phyloP scores from a whole-genome alignment of 2,797 vertebrate species.

The Australoheros facetus region DNA sequence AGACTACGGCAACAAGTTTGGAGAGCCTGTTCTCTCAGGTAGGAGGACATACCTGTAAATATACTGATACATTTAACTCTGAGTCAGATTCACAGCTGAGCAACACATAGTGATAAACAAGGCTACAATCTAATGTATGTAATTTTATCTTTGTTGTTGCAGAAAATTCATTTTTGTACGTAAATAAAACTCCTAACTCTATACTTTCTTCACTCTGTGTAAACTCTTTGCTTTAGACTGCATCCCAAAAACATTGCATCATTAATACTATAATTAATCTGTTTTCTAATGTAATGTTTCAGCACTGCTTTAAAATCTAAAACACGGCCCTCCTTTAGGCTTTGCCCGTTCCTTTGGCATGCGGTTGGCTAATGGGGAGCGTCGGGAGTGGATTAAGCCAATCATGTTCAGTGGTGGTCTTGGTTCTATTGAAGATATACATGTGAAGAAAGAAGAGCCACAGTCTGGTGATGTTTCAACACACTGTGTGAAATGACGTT shows the following conservation, averaged over 20 bases:
- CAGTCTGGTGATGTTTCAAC: constrained; percentile 76
- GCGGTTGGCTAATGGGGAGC: constrained; percentile 81
- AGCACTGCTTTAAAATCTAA: neutral
- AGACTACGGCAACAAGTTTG: constrained; percentile 96
- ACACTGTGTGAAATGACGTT: neutral
- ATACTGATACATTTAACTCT: neutral
- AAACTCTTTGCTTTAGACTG: neutral
- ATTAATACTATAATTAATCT: neutral
- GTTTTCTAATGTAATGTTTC: neutral
- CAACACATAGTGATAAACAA: neutral
- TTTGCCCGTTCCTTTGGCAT: constrained; percentile 93
- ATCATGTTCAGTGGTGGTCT: constrained; percentile 96
- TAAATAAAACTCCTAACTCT: neutral
- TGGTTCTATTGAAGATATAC: constrained; percentile 86
- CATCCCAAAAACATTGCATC: neutral
- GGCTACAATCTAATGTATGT: neutral
- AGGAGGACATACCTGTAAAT: fast-evolving
- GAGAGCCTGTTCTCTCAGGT: constrained; percentile 91
- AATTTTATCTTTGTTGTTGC: neutral
- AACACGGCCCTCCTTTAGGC: constrained; percentile 69
- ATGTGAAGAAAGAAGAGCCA: constrained; percentile 85
- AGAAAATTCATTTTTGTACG: neutral
- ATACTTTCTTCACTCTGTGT: too few relatives aligned
- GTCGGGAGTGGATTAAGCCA: constrained; percentile 93
- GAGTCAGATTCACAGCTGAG: neutral